Percentiles rank a stretch among this genome's conserved stretches.
Evolutionary conservation across 2,888 invertebrate genomes (phyloP).

Genomic region (Sinodicranocentrus sp.): DNA sequence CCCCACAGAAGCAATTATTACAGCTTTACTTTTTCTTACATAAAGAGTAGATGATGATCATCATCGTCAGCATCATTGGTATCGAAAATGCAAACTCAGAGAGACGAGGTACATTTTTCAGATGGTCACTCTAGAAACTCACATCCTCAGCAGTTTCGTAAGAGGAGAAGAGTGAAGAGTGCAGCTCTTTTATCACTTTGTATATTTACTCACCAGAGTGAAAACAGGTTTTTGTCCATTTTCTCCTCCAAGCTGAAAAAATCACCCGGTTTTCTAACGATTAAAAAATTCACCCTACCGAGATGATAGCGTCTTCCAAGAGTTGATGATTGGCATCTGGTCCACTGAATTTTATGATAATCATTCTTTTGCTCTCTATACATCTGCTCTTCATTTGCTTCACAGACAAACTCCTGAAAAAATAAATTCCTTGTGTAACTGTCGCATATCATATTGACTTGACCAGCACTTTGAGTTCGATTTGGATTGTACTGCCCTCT

Average conservation of each 20-base stretch:
- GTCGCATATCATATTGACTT: too few relatives aligned
- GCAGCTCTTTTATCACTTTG: constrained; percentile 18
- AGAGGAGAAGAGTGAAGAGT: neutral
- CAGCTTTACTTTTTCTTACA: constrained; percentile 8
- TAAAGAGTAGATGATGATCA: neutral
- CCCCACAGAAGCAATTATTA: constrained; percentile 2
- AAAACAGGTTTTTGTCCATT: constrained; percentile 59
- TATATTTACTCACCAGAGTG: constrained; percentile 4
- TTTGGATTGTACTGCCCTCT: neutral
- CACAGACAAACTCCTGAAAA: too few relatives aligned
- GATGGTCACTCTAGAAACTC: too few relatives aligned
- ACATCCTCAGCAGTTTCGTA: neutral
- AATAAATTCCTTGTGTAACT: too few relatives aligned
- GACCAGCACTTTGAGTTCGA: too few relatives aligned
- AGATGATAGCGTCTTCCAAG: neutral
- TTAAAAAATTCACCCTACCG: constrained; percentile 26
- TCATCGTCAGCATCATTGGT: too few relatives aligned
- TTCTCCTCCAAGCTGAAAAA: constrained; percentile 52
- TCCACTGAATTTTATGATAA: too few relatives aligned
- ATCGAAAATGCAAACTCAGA: neutral
- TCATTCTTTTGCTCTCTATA: too few relatives aligned
- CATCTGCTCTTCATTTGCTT: too few relatives aligned
- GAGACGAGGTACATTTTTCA: neutral
- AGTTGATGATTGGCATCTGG: constrained; percentile 13
- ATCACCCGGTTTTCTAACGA: constrained; percentile 52